These are phyloP conservation scores for Danaus plexippus DNA, from an alignment of 1,140 invertebrate species.

Conservation along the genomic window DNA sequence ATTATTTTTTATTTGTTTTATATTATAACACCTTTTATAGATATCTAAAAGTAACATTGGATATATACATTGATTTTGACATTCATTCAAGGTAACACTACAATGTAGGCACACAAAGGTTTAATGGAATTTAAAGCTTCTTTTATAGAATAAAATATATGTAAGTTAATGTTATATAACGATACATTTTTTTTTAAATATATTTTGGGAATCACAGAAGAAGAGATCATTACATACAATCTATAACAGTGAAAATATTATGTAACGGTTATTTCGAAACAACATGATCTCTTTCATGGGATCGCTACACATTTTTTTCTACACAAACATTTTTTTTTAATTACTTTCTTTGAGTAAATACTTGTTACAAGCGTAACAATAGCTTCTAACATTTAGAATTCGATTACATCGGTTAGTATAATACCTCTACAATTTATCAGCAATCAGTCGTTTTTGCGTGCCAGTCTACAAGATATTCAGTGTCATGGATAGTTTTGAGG, in stretches of 20 bases:
- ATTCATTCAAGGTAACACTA: conserved; percentile 18
- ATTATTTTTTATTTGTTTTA: too few relatives aligned
- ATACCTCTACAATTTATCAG: conserved; percentile 21
- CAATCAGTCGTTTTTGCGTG: conserved; percentile 29
- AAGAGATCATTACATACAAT: conserved; percentile 12
- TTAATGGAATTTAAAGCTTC: conserved; percentile 34
- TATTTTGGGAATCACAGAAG: conserved; percentile 19
- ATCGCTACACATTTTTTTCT: conserved; percentile 25
- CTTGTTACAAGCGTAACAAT: conserved; percentile 24
- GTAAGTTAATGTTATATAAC: conserved; percentile 15
- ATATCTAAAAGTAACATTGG: too few relatives aligned
- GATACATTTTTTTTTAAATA: conserved; percentile 13
- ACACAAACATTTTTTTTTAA: conserved; percentile 15
- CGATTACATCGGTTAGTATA: conserved; percentile 27
- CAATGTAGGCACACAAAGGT: conserved; percentile 30
- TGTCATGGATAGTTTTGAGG: conserved; percentile 11
- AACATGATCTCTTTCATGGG: conserved; percentile 16
- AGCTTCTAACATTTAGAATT: conserved; percentile 37
- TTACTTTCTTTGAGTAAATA: conserved; percentile 16
- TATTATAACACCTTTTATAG: too few relatives aligned
- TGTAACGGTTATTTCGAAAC: background rate
- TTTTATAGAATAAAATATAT: conserved; percentile 25
- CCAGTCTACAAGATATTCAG: conserved; percentile 15
- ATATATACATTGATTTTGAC: conserved; percentile 1
- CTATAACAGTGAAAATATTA: conserved; percentile 2